Evolutionary conservation across 2,888 invertebrate genomes (phyloP).

Genomic region (Tinea pellionella): DNA sequence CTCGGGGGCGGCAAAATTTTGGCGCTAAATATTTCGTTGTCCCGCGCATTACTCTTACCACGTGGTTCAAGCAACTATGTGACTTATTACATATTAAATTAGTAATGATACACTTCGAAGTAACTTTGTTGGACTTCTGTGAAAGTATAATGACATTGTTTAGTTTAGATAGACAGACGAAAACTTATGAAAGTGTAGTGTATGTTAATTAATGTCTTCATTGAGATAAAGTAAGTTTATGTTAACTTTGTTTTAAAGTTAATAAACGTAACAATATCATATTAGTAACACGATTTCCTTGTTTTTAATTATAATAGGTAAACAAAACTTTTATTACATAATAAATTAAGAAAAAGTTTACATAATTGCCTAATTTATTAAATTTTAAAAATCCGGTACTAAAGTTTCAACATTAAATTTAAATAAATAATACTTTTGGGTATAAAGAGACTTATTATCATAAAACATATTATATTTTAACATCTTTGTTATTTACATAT

Average conservation of each 20-base stretch:
- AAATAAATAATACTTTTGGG: too few species aligned
- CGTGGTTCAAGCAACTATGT: constrained; percentile 28
- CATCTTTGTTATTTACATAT: too few species aligned
- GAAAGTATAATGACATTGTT: constrained; percentile 28
- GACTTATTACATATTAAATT: neutral
- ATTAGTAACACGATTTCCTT: too few species aligned
- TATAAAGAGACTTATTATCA: too few species aligned
- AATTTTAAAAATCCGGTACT: too few species aligned
- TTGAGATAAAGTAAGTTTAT: neutral
- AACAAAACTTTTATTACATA: too few species aligned
- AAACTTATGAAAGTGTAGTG: constrained; percentile 8
- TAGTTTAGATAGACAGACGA: constrained; percentile 20
- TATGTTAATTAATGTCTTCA: neutral
- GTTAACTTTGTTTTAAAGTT: neutral
- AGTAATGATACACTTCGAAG: constrained; percentile 2
- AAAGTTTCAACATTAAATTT: too few species aligned
- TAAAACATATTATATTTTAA: too few species aligned
- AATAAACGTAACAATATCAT: too few species aligned
- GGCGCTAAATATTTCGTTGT: constrained; percentile 46
- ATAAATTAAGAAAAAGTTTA: too few species aligned
- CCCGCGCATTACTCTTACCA: constrained; percentile 43
- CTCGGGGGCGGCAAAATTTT: constrained; percentile 35
- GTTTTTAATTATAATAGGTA: too few species aligned
- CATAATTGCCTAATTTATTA: too few species aligned
- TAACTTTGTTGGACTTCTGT: constrained; percentile 24